A percentile compares a stretch with the other conserved stretches of the same genome.
These are phyloP conservation scores for Seriola quinqueradiata DNA, from an alignment of 2,113 vertebrate genomes.

Conservation along the genomic window DNA sequence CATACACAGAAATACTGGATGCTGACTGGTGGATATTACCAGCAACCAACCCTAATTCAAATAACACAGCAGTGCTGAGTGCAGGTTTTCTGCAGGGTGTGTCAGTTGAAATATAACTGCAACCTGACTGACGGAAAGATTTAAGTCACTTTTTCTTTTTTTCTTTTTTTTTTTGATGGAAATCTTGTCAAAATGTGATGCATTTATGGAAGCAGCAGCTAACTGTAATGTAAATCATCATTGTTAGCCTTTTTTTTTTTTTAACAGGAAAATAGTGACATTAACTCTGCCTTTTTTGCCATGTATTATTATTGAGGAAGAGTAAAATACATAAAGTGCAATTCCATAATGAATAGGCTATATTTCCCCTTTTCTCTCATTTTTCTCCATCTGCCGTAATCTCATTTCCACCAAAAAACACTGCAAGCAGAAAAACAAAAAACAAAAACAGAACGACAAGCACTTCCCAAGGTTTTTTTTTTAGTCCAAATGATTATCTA, in stretches of 20 bases:
- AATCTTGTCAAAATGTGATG: constrained; percentile 30
- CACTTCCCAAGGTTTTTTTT: not conserved
- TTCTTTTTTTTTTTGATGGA: constrained; percentile 2
- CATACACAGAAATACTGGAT: constrained; percentile 23
- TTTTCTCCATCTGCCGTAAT: not conserved
- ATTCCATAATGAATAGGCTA: not conserved
- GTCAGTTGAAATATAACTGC: constrained; percentile 50
- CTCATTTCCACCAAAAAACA: not conserved
- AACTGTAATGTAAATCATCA: constrained; percentile 14
- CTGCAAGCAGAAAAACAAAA: not conserved
- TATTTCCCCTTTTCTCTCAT: not conserved
- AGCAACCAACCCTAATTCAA: constrained; percentile 8
- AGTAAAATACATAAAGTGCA: not conserved
- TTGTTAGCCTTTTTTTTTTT: not conserved
- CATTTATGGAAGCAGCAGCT: constrained; percentile 8
- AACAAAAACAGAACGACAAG: not conserved
- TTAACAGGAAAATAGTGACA: not conserved
- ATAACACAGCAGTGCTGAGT: constrained; percentile 46
- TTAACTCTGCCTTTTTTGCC: not conserved
- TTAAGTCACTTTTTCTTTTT: constrained; percentile 23
- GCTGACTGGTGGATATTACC: constrained; percentile 40
- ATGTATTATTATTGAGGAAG: not conserved
- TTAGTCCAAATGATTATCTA: no score
- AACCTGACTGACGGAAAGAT: constrained; percentile 35
- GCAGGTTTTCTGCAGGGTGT: constrained; percentile 48